These are phyloP conservation scores for Calycopis cecrops DNA, from an alignment of 1,140 invertebrate genomes.

Conservation along the genomic window DNA sequence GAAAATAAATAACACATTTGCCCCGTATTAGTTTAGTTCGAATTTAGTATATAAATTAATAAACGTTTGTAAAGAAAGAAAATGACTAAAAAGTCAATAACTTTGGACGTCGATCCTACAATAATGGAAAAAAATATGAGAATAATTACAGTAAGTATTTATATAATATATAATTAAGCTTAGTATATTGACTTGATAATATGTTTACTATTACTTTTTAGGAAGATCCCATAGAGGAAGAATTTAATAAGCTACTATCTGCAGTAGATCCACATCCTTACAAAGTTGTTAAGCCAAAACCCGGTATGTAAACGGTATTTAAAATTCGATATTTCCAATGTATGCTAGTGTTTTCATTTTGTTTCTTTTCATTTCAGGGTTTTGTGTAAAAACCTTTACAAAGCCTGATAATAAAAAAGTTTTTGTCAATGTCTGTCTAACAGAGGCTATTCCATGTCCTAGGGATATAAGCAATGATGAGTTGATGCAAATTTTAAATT, in stretches of 20 bases:
- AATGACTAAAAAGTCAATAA: conserved; percentile 63
- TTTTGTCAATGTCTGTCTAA: conserved; percentile 88
- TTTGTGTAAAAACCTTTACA: conserved; percentile 88
- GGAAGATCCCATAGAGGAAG: conserved; percentile 58
- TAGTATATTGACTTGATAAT: conserved; percentile 10
- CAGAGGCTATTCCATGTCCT: conserved; percentile 85
- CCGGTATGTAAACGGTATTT: conserved; percentile 39
- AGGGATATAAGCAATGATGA: conserved; percentile 87
- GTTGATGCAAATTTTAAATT: conserved; percentile 81
- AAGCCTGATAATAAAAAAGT: conserved; percentile 81
- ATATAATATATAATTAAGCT: not conserved
- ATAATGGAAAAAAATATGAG: conserved; percentile 71
- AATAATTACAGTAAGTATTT: conserved; percentile 51
- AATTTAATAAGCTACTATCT: conserved; percentile 60
- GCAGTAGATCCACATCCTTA: conserved; percentile 46
- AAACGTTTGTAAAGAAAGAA: conserved; percentile 17
- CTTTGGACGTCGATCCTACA: conserved; percentile 61
- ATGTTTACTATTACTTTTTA: conserved; percentile 23
- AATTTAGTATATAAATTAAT: not conserved
- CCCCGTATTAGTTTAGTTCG: too few species aligned
- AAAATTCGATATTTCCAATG: conserved; percentile 6
- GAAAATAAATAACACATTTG: too few species aligned
- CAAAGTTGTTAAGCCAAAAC: conserved; percentile 56
- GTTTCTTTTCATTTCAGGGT: conserved; percentile 76
- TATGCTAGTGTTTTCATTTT: conserved; percentile 8